These are phyloP conservation scores for Turritopsis rubra DNA, from an alignment of 30 jellyfish, hydroid and myxozoan species.

Conservation along the genomic window DNA sequence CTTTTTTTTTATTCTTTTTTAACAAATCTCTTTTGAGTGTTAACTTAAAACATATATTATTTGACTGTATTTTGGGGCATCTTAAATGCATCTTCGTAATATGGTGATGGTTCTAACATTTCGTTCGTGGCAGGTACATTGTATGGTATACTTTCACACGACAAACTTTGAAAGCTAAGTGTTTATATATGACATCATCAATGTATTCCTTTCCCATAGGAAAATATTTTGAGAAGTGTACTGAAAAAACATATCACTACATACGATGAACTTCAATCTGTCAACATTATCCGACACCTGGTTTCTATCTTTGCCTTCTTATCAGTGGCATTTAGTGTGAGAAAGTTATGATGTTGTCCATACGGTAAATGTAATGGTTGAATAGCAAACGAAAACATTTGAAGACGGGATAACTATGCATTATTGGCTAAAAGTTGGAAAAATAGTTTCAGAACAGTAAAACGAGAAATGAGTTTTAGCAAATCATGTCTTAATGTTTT, in stretches of 20 bases:
- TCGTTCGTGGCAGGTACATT: no score
- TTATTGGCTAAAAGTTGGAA: background rate
- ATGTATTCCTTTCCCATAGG: background rate
- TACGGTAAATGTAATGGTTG: background rate
- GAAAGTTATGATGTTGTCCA: background rate
- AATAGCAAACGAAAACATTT: background rate
- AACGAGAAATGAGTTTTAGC: background rate
- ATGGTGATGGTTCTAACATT: no score
- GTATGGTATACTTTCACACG: no score
- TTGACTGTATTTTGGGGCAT: no score
- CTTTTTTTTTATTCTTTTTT: no score
- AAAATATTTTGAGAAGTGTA: background rate
- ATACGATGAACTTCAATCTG: background rate
- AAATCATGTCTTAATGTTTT: no score
- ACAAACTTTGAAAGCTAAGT: background rate
- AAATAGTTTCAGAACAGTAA: background rate
- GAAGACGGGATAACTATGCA: background rate
- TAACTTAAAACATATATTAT: no score
- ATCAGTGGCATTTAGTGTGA: no score
- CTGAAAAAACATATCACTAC: background rate
- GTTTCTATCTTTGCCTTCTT: background rate
- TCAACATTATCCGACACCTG: background rate
- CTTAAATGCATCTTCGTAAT: no score
- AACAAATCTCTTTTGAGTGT: no score
- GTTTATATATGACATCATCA: background rate